Evolutionary conservation across 1,140 invertebrate genomes (phyloP).

Genomic region (Metaphire vulgaris): DNA sequence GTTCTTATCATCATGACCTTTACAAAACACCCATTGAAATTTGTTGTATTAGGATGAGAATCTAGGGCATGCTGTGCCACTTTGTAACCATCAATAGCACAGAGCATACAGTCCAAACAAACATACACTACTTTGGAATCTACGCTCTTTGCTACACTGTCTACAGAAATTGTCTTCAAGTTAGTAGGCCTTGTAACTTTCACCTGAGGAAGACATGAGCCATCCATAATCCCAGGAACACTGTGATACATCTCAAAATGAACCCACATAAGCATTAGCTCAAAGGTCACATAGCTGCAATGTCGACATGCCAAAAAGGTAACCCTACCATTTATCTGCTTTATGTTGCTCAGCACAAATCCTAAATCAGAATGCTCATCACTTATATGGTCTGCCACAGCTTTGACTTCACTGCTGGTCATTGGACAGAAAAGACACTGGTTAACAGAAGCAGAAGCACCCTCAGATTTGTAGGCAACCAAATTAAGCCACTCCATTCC

Average conservation of each 20-base stretch:
- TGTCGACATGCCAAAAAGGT: background rate
- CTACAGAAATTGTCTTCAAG: background rate
- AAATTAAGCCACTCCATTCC: background rate
- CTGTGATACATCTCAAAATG: background rate
- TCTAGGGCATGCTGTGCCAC: background rate
- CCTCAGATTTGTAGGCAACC: background rate
- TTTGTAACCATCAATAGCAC: background rate
- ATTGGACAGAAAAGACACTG: slow-evolving; percentile 2
- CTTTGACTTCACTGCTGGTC: background rate
- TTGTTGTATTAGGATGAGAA: background rate
- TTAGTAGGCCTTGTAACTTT: background rate
- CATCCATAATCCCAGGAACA: background rate
- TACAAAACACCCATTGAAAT: background rate
- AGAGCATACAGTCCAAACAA: background rate
- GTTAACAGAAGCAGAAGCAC: background rate
- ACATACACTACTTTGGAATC: background rate
- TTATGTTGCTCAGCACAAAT: background rate
- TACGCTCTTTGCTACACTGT: background rate
- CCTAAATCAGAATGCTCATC: background rate
- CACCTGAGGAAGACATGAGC: background rate
- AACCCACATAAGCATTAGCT: background rate
- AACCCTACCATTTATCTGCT: background rate
- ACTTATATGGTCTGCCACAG: background rate
- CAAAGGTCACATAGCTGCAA: background rate
- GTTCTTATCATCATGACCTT: background rate